phyloP scores from a whole-genome alignment of 2,797 vertebrate species.

The Lophotriccus pileatus region DNA sequence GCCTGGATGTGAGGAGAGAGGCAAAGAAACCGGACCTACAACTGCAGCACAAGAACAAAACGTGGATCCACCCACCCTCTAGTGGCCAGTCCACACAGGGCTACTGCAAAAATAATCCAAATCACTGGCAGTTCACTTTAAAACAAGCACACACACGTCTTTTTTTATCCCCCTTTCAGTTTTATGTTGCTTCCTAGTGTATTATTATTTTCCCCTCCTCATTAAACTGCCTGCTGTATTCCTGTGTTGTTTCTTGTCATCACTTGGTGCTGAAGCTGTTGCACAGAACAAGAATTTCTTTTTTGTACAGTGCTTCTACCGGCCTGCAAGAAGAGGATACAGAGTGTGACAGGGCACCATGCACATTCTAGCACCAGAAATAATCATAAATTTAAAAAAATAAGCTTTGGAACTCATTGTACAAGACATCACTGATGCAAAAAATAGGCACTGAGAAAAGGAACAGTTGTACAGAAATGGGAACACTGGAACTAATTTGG shows the following conservation, averaged over 20 bases:
- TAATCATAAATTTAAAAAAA: not conserved
- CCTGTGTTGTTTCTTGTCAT: not conserved
- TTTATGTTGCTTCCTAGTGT: not conserved
- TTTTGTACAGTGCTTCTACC: not conserved
- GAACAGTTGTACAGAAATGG: not conserved
- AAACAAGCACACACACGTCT: fast-evolving
- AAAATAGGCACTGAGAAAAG: not conserved
- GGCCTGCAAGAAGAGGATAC: not conserved
- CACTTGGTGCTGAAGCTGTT: not conserved
- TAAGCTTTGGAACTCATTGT: not conserved
- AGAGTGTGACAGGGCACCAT: not conserved
- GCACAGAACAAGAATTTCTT: not conserved
- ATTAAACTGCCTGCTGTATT: not conserved
- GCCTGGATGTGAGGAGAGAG: not conserved
- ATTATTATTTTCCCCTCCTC: not conserved
- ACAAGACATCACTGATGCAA: not conserved
- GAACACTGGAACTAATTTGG: not conserved
- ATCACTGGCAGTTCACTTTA: fast-evolving
- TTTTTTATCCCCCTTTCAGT: not conserved
- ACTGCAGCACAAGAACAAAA: not conserved
- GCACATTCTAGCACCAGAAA: not conserved
- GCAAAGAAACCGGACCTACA: fast-evolving
- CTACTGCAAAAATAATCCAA: not conserved
- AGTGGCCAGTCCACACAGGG: not conserved
- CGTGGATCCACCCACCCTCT: slow-evolving; percentile 51